Conservation (phyloP, 37 sponge, comb jelly and placozoan species). For the Ianthella basta region DNA sequence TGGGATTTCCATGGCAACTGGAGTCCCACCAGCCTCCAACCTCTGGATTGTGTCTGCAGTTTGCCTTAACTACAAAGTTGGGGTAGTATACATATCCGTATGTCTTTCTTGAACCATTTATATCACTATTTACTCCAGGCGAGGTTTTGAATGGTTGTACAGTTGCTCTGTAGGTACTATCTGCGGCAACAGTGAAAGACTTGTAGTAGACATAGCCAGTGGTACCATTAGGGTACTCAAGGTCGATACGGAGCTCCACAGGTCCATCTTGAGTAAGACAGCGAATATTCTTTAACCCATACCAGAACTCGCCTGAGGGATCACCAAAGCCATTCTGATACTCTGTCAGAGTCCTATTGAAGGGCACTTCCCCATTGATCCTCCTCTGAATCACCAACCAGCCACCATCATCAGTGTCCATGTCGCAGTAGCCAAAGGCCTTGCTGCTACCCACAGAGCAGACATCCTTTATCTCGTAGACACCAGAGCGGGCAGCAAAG, state of each 20-base stretch:
- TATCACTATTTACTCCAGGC: neutral
- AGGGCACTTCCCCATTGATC: neutral
- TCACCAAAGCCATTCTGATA: slow-evolving; percentile 52
- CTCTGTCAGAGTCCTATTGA: slow-evolving; percentile 11
- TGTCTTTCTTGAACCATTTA: neutral
- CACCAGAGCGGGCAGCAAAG: slow-evolving; percentile 2
- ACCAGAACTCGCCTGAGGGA: slow-evolving; percentile 48
- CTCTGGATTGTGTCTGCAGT: neutral
- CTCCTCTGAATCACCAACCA: slow-evolving; percentile 64
- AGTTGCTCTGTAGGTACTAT: slow-evolving; percentile 18
- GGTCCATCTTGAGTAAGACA: neutral
- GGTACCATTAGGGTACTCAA: slow-evolving; percentile 37
- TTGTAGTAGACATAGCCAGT: slow-evolving; percentile 35
- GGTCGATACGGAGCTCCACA: slow-evolving; percentile 39
- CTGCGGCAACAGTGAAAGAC: slow-evolving; percentile 8
- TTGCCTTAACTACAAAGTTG: neutral
- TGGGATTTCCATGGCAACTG: neutral
- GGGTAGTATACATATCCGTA: neutral
- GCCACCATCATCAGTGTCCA: slow-evolving; percentile 59
- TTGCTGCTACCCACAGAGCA: neutral
- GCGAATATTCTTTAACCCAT: slow-evolving; percentile 48
- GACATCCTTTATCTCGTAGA: neutral
- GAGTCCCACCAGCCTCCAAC: slow-evolving; percentile 53
- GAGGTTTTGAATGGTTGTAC: neutral
- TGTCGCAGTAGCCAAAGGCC: slow-evolving; percentile 48